These are phyloP conservation scores for Agonopterix arenella DNA, from an alignment of 2,888 invertebrate species.

Conservation along the genomic window DNA sequence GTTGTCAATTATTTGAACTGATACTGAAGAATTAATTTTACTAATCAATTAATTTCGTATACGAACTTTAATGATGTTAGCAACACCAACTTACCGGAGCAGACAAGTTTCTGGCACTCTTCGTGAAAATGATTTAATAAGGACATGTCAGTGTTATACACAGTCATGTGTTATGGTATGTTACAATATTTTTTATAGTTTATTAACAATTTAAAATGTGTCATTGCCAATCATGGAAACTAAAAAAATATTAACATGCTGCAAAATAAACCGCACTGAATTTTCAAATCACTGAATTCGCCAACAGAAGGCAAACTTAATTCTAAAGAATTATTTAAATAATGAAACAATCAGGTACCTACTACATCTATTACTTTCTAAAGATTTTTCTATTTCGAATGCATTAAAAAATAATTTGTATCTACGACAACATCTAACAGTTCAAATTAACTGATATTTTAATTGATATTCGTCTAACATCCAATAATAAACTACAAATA, in stretches of 20 bases:
- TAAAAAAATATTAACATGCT: neutral
- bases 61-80: too few species aligned
- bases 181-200: too few species aligned
- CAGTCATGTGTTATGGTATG: too few species aligned
- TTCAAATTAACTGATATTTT: neutral
- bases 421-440: conserved; percentile 6
- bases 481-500: neutral
- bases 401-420: conserved; percentile 2
- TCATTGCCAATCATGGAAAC: neutral
- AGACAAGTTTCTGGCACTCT: too few species aligned
- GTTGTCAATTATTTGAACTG: too few species aligned
- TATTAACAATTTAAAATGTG: neutral
- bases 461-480: neutral
- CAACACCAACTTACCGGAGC: too few species aligned
- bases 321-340: conserved; percentile 6
- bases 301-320: neutral
- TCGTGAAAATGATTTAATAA: too few species aligned
- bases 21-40: too few species aligned
- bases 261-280: conserved; percentile 2
- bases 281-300: neutral
- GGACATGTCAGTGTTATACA: too few species aligned
- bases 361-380: conserved; percentile 30
- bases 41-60: too few species aligned
- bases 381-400: neutral
- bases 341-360: conserved; percentile 64